Conservation (phyloP, 1,140 invertebrate genomes). For the Galleria mellonella region DNA sequence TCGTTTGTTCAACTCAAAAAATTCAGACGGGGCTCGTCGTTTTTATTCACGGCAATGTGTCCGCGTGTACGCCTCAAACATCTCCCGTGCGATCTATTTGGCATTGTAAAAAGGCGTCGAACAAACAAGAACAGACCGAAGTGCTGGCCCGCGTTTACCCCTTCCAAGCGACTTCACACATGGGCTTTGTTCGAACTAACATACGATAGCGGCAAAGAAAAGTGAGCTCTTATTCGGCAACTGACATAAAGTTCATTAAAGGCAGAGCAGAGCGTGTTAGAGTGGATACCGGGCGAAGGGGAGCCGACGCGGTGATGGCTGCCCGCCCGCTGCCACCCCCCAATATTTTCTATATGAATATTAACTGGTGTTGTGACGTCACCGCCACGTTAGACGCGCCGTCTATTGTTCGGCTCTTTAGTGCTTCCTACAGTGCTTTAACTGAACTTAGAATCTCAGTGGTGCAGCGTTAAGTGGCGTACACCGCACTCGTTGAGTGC, state of each 20-base stretch:
- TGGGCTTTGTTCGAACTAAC: constrained; percentile 65
- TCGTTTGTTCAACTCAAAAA: too few relatives aligned
- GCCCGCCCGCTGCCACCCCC: constrained; percentile 24
- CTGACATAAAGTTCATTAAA: constrained; percentile 71
- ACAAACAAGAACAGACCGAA: constrained; percentile 58
- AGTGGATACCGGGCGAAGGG: constrained; percentile 34
- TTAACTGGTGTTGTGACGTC: constrained; percentile 29
- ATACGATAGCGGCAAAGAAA: constrained; percentile 55
- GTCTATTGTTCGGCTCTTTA: too few relatives aligned
- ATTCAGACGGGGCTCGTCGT: too few relatives aligned
- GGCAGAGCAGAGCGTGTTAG: constrained; percentile 59
- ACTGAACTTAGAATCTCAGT: too few relatives aligned
- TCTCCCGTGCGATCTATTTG: constrained; percentile 22
- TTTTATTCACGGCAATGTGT: too few relatives aligned
- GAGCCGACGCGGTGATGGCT: constrained; percentile 37
- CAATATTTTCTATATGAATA: constrained; percentile 66
- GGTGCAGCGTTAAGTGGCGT: too few relatives aligned
- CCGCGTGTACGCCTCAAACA: constrained; percentile 12
- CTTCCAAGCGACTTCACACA: constrained; percentile 56
- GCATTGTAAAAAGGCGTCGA: constrained; percentile 39
- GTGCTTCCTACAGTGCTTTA: too few relatives aligned
- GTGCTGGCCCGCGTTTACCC: constrained; percentile 47
- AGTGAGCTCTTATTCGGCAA: constrained; percentile 61
- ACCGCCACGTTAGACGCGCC: not conserved
- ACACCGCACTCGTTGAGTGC: too few relatives aligned